Evolutionary conservation across 2,888 invertebrate genomes (phyloP), one percentile per base, ranked within the genome.

Genomic region (Oeneis ivallda): DNA sequence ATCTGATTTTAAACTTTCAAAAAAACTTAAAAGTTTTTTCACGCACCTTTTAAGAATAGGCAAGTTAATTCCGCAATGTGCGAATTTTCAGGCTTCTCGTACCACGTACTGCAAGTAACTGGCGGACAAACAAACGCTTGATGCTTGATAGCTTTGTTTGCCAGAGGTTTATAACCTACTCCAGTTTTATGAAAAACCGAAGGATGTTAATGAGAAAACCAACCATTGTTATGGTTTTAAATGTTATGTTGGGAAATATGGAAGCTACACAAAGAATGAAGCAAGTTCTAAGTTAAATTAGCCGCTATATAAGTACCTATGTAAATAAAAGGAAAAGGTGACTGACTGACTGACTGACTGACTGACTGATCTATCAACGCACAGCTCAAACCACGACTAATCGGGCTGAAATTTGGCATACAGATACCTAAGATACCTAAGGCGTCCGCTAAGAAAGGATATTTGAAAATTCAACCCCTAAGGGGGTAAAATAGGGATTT

Each of bases 141-240:
- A 9, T 15, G 43, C 75, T 75, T 76, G 7, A 77, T 79, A 82
- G 83, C 84, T 83, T 82, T 87, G 86, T 86, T 87, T 84, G 83
- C 70, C 70, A 67, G 78, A 76, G 82, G 78, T 79, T 73, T 71
- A 71, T 83, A 84, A 85, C 79, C 79, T 83, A 83, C 83, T 81
- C 81, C 73, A 81, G 76, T 83, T 85, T 88, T 87, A 88, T 85
- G 26, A 84, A 82, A 81, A 79, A 75, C 81, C 76, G 83, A 83
- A 85, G 81, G 80, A 71, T 79, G 70, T 32, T 47, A 45, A 67
- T 68, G 69, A 75, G 74, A 81, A 85, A 82, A 80, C 74, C 69
- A 62, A 19, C 74, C 61, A 81, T 81, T 83, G 79, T 81, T 78
- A 69, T 65, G 57, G 53, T 45, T 37, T 49, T 57, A 66, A 61